phyloP scores from a whole-genome alignment of 2,888 invertebrate genomes.

The Apeira syringaria region DNA sequence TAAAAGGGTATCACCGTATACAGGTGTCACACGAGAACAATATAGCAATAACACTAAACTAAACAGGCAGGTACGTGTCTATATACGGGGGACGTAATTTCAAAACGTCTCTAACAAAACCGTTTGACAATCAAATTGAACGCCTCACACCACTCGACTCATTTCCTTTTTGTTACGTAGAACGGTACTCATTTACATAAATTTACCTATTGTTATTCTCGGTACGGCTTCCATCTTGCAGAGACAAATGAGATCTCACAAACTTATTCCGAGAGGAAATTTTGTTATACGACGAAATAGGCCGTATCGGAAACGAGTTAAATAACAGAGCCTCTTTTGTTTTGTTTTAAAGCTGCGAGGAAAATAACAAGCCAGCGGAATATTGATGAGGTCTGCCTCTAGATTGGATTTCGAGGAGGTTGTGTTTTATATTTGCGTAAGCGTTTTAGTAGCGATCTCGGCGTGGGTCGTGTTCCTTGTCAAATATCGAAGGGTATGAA shows the following conservation, averaged over 20 bases:
- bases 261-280: conserved; percentile 62
- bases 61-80: conserved; percentile 31
- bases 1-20: conserved; percentile 27
- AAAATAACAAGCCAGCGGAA: conserved; percentile 72
- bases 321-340: conserved; percentile 74
- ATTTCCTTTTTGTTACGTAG: conserved; percentile 78
- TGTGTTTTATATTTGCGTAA: conserved; percentile 50
- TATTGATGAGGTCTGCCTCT: conserved; percentile 63
- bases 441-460: conserved; percentile 43
- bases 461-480: conserved; percentile 37
- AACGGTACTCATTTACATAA: conserved; percentile 77
- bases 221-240: conserved; percentile 56
- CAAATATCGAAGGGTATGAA: conserved; percentile 28
- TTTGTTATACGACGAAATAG: conserved; percentile 70
- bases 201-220: conserved; percentile 80
- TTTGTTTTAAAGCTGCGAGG: conserved; percentile 62
- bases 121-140: conserved; percentile 64
- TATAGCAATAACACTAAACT: conserved; percentile 37
- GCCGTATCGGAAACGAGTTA: conserved; percentile 82
- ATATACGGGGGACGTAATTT: conserved; percentile 49
- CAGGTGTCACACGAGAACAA: conserved; percentile 35
- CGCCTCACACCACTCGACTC: conserved; percentile 56
- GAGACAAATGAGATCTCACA: conserved; percentile 59
- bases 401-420: conserved; percentile 51
- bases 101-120: conserved; percentile 55